These are phyloP conservation scores for Xenopus borealis DNA, from an alignment of 2,113 vertebrate genomes.

Conservation along the genomic window DNA sequence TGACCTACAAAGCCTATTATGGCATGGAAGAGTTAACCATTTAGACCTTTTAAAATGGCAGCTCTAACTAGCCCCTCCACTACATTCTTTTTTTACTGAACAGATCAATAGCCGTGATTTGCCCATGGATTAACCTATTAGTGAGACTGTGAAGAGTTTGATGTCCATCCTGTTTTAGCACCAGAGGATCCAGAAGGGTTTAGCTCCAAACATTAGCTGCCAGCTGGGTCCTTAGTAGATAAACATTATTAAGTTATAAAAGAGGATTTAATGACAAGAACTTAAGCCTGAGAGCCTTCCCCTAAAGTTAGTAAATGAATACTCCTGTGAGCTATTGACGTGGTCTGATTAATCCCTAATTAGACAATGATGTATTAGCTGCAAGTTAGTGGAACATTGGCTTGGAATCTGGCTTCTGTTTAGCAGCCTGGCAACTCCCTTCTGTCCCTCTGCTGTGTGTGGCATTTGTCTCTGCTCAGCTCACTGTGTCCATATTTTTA, in stretches of 20 bases:
- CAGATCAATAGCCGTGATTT: background rate
- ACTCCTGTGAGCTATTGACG: background rate
- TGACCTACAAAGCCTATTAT: background rate
- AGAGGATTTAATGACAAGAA: conserved; percentile 8
- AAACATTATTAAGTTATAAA: conserved; percentile 7
- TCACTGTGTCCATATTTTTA: no score
- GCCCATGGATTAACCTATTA: background rate
- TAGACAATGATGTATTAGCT: background rate
- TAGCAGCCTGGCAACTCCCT: background rate
- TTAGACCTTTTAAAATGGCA: background rate
- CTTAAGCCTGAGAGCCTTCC: conserved; percentile 2
- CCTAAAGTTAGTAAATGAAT: conserved; percentile 5
- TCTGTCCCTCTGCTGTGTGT: background rate
- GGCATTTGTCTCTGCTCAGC: no score
- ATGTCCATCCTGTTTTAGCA: background rate
- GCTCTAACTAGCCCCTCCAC: background rate
- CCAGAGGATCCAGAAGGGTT: background rate
- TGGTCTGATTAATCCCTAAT: background rate
- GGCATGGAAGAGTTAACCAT: background rate
- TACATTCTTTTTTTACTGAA: background rate
- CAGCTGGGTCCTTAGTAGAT: background rate
- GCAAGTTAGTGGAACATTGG: background rate
- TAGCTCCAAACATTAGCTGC: background rate
- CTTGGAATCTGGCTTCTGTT: background rate
- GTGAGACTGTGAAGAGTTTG: background rate